Conservation (phyloP, 2,888 invertebrate genomes). For the Xanthorhoe spadicearia region DNA sequence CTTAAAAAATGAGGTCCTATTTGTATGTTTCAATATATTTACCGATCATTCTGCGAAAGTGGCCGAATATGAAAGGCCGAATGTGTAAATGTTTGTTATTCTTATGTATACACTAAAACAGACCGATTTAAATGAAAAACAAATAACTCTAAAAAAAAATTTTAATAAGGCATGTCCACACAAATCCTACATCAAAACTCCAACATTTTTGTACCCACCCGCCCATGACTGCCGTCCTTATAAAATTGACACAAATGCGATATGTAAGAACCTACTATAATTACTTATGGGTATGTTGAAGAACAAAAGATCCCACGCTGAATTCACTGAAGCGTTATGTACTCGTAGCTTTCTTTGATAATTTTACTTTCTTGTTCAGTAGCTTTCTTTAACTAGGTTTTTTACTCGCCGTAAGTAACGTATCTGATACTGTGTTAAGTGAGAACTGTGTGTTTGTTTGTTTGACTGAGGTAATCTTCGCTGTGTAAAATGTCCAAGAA, state of each 20-base stretch:
- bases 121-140: too few relatives aligned
- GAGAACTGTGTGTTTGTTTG: too few relatives aligned
- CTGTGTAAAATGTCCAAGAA: too few relatives aligned
- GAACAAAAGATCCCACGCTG: constrained; percentile 25
- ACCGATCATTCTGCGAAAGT: too few relatives aligned
- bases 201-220: constrained; percentile 13
- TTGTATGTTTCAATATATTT: too few relatives aligned
- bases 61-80: too few relatives aligned
- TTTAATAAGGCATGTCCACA: neutral
- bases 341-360: constrained; percentile 15
- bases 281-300: constrained; percentile 11
- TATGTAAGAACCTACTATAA: constrained; percentile 14
- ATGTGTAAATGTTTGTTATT: too few relatives aligned
- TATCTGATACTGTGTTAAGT: too few relatives aligned
- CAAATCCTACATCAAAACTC: constrained; percentile 1
- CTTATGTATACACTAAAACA: too few relatives aligned
- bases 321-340: constrained; percentile 20
- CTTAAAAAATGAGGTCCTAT: too few relatives aligned
- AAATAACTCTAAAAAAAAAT: neutral
- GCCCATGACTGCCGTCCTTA: constrained; percentile 14
- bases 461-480: too few relatives aligned
- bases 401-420: too few relatives aligned
- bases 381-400: neutral
- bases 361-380: constrained; percentile 4
- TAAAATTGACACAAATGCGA: constrained; percentile 20